Base-by-base conservation (phyloP, 2,797 vertebrate species). In the Telmatherina bonti region DNA sequence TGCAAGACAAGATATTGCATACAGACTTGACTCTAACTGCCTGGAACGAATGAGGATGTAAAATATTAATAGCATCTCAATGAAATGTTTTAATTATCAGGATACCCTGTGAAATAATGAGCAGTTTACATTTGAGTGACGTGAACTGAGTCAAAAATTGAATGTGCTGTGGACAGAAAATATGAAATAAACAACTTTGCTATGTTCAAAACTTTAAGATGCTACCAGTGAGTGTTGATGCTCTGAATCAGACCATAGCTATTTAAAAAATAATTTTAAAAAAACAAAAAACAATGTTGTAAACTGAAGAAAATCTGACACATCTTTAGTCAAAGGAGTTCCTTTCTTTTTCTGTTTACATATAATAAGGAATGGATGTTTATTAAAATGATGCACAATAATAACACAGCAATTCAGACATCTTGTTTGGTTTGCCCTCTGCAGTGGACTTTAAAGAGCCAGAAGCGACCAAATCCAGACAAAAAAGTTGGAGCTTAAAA, bases 1-100 rank as follows among this genome's bases (percentile, higher is more conserved):
- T 99, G 91, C 7, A 74, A 59, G 12, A 7, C 49, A 43, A n/a
- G 43, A 31, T 7, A 0, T 64, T 29, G 56, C 26, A 57, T 22
- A n/a, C 1, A n/a, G 20, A 56, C 2, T n/a, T 18, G 0, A 15
- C 3, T 59, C 36, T 24, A 20, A 15, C 49, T 18, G 16, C 54
- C 41, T 22, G 27, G 27, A 61, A 0, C 55, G 56, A 26, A 63
- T 38, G 51, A 49, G 20, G 8, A 51, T 29, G 45, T 68, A 9
- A 0, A 3, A 38, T 47, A 51, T 61, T n/a, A 67, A 29, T 8
- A 60, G 53, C 8, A 15, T 16, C 20, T 13, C 12, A 54, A 2
- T 10, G 20, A 54, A 41, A 54, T n/a, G 12, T 47, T 33, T n/a
- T 24, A 74, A 36, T 79, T 36, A 33, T 47, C 22, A 30, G 18